Evolutionary conservation across 2,113 vertebrate species (phyloP), one percentile per base, ranked within the genome.

Genomic region (Cryptotis parvus): DNA sequence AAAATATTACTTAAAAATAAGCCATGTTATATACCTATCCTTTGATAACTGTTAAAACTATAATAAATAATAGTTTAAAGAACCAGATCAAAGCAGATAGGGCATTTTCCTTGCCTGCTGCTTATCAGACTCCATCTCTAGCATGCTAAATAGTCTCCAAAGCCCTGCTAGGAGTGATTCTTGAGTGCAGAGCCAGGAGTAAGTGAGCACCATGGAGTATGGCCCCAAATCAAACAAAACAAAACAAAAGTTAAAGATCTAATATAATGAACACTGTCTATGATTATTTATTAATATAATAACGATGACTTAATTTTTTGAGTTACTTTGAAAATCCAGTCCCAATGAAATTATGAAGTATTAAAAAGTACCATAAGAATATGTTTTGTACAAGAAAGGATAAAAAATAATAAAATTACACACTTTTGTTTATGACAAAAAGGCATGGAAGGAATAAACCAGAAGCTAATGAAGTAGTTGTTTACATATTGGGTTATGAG

Each of bases 261-360:
- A 49, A 49, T 14, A 49, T 49, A 49, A 49, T 49, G 14, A 12
- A 10, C 14, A 49, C 14, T 49, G 45, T 49, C 10, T 49, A 49
- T 49, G 14, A 49, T 2, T 49, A 49, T 49, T 49, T 10, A 14
- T 49, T 49, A 49, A 49, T 49, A 49, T 49, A 49, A 49, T 49
- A 49, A 49, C 10, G 45, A 10, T 49, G 10, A 49, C 45, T 49
- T 49, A 49, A 49, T 7, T 9, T n/a, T 49, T 49, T 10, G 55
- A 16, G 10, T 75, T 93, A 86, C 77, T 95, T 90, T 14, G 20
- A 84, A 24, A 18, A 26, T 35, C 16, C 15, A 9, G 78, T 83
- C 88, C 41, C 65, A 86, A 52, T 49, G 77, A 93, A 94, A 94
- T 52, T 61, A n/a, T 35, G 65, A 79, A 84, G 35, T 66, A 6